These are phyloP conservation scores for Bradypodion ventrale DNA, from an alignment of 2,797 vertebrate species.

Conservation along the genomic window DNA sequence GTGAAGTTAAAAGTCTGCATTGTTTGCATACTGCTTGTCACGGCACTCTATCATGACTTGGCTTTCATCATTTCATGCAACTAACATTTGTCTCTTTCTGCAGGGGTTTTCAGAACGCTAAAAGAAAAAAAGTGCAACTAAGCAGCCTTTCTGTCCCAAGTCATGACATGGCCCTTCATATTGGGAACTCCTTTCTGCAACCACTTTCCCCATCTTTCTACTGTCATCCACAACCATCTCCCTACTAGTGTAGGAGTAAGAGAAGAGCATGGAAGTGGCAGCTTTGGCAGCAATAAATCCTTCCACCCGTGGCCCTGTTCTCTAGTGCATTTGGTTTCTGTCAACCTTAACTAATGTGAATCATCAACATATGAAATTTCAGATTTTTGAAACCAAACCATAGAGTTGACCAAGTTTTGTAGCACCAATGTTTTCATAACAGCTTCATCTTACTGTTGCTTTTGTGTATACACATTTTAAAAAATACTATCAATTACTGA, in stretches of 20 bases:
- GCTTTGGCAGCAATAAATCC: not conserved
- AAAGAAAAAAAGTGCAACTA: slow-evolving; percentile 52
- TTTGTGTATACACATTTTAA: no score
- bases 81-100: slow-evolving; percentile 49
- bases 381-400: not conserved
- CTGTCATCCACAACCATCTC: no score
- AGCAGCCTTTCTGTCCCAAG: not conserved
- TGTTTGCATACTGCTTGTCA: slow-evolving; percentile 49
- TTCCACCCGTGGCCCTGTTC: not conserved
- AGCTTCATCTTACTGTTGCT: no score
- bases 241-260: not conserved
- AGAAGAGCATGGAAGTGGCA: not conserved
- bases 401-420: not conserved
- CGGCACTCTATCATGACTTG: slow-evolving; percentile 43
- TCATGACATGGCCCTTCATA: not conserved
- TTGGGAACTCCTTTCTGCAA: not conserved
- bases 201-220: no score
- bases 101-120: slow-evolving; percentile 59
- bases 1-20: slow-evolving; percentile 47
- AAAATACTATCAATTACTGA: no score
- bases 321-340: not conserved
- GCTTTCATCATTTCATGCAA: slow-evolving; percentile 42
- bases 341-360: not conserved
- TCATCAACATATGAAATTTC: not conserved
- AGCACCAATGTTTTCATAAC: no score